Conservation (phyloP, 2,113 vertebrate genomes). For the Murina feae region DNA sequence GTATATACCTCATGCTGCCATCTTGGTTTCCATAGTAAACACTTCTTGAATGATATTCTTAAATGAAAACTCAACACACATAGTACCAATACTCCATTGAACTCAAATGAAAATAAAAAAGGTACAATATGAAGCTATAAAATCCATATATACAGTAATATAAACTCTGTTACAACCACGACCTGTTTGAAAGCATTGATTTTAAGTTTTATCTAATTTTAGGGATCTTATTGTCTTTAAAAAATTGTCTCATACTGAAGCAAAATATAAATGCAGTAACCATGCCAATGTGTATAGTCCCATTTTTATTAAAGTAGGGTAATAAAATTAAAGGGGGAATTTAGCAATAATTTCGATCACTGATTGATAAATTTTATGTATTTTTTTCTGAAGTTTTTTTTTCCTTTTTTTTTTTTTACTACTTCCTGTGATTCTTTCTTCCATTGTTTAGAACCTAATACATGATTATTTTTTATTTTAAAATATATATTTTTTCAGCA, state of each 20-base stretch:
- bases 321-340: neutral
- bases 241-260: neutral
- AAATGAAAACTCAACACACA: neutral
- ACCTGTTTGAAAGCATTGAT: neutral
- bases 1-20: too few relatives aligned
- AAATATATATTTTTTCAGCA: neutral
- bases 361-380: neutral
- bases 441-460: neutral
- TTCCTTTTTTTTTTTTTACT: neutral
- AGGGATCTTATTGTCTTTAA: neutral
- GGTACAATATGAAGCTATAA: neutral
- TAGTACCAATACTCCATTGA: neutral
- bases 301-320: neutral
- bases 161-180: neutral
- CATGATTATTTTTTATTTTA: neutral
- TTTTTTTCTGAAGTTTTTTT: neutral
- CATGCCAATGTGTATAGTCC: neutral
- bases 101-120: neutral
- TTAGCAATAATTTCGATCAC: neutral
- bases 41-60: neutral
- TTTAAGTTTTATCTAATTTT: neutral
- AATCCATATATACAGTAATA: neutral
- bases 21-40: neutral
- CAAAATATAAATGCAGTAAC: neutral
- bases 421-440: neutral